Evolutionary conservation across 1,140 invertebrate genomes (phyloP).

Genomic region (Mylabris phalerata): DNA sequence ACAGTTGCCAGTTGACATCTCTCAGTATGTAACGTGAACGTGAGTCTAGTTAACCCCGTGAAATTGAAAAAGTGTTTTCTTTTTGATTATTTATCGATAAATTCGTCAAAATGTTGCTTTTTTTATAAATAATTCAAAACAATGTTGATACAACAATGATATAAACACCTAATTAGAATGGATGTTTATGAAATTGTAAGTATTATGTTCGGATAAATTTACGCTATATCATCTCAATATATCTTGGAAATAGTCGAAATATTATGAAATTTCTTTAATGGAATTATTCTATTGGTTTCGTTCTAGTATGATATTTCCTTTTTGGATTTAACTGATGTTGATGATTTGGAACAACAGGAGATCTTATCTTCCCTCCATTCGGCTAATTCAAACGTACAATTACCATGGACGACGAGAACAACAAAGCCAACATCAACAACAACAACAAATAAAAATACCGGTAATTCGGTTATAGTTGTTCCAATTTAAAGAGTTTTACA

Average conservation of each 20-base stretch:
- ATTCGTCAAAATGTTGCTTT: constrained; percentile 16
- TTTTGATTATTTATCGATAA: background rate
- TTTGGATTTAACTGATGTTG: constrained; percentile 36
- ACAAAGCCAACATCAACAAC: background rate
- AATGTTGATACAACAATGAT: constrained; percentile 13
- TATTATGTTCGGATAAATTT: background rate
- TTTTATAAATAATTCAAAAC: constrained; percentile 11
- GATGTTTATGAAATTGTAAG: constrained; percentile 21
- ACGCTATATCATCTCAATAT: background rate
- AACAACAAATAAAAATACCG: background rate
- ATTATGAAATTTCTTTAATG: background rate
- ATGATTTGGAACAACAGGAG: constrained; percentile 31
- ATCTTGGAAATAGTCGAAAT: constrained; percentile 1
- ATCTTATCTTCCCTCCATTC: constrained; percentile 29
- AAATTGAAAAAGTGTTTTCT: constrained; percentile 8
- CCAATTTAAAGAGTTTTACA: no score
- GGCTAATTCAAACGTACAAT: constrained; percentile 23
- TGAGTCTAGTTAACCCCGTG: constrained; percentile 22
- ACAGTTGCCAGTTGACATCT: constrained; percentile 1
- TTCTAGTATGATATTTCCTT: constrained; percentile 29
- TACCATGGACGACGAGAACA: constrained; percentile 32
- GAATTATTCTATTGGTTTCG: background rate
- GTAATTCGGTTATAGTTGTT: background rate
- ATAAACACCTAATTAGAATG: constrained; percentile 8
- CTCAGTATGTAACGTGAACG: constrained; percentile 23